Evolutionary conservation across 2,797 vertebrate genomes (phyloP).

Genomic region (Cynodonichthys magdalenae): DNA sequence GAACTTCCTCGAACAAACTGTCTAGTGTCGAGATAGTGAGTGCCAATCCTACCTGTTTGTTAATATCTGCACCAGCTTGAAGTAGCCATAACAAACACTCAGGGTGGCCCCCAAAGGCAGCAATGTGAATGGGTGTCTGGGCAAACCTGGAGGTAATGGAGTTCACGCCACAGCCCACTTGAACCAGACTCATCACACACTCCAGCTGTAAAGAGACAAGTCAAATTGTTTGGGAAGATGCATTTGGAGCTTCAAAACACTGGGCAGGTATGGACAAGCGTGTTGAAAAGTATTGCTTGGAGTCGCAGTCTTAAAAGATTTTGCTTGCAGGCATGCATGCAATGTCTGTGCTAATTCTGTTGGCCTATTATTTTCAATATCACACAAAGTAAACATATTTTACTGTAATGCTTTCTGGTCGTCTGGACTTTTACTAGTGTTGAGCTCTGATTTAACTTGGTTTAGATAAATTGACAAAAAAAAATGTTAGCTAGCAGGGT

Average conservation of each 20-base stretch:
- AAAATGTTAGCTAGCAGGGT: rapidly evolving
- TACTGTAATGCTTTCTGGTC: no score
- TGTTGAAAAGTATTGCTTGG: neutral
- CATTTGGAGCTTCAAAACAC: neutral
- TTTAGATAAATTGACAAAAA: neutral
- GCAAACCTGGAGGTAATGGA: conserved; percentile 92
- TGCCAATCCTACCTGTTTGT: conserved; percentile 88
- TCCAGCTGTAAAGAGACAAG: conserved; percentile 86
- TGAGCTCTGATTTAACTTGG: neutral
- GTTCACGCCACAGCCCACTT: conserved; percentile 93
- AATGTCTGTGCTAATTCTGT: neutral
- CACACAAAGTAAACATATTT: neutral
- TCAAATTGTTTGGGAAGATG: conserved; percentile 6
- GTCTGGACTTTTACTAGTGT: neutral
- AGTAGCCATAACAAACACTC: conserved; percentile 96
- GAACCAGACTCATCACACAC: conserved; percentile 92
- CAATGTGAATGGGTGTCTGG: conserved; percentile 97
- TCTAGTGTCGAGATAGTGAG: neutral
- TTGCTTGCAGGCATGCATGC: neutral
- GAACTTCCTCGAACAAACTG: neutral
- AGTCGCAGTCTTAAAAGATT: neutral
- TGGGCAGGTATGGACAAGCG: conserved; percentile 29
- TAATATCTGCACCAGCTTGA: conserved; percentile 94
- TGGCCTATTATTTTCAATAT: no score
- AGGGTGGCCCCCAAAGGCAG: conserved; percentile 97